Percentiles rank a stretch among this genome's conserved stretches.
Evolutionary conservation across 2,888 invertebrate species (phyloP).

Genomic region (Eristalis pertinax): DNA sequence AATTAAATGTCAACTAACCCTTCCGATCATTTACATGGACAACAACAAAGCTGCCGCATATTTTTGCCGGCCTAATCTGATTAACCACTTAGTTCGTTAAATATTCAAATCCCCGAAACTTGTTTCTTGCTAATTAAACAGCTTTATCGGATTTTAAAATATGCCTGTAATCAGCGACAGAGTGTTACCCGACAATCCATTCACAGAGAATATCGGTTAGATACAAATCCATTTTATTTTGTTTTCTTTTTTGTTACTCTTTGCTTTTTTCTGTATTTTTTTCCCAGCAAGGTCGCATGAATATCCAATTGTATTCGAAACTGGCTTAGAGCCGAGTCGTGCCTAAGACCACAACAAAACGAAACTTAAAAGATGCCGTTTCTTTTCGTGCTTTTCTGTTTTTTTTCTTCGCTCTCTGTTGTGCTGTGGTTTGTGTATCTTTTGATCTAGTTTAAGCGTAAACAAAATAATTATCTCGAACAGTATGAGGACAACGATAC

Average conservation of each 20-base stretch:
- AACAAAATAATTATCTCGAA: slow-evolving; percentile 34
- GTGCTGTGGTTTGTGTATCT: neutral
- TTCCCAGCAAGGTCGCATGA: slow-evolving; percentile 27
- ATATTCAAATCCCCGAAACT: slow-evolving; percentile 9
- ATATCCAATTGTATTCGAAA: slow-evolving; percentile 22
- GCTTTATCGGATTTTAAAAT: slow-evolving; percentile 10
- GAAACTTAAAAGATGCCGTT: slow-evolving; percentile 15
- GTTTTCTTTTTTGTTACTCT: slow-evolving; percentile 10
- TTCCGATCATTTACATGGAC: neutral
- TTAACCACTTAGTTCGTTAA: neutral
- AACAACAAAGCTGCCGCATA: neutral
- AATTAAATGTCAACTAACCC: neutral
- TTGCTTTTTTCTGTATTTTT: neutral
- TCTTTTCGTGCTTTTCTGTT: neutral
- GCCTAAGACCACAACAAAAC: slow-evolving; percentile 14
- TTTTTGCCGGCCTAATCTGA: neutral
- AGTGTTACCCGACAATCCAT: slow-evolving; percentile 16
- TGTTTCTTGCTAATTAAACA: slow-evolving; percentile 3
- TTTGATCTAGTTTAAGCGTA: slow-evolving; percentile 46
- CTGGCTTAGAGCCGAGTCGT: slow-evolving; percentile 6
- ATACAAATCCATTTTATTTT: slow-evolving; percentile 5
- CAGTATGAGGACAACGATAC: neutral
- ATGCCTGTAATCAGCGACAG: slow-evolving; percentile 14
- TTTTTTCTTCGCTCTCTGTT: neutral
- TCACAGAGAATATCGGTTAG: slow-evolving; percentile 15